Evolutionary conservation across 2,797 vertebrate species (phyloP), one percentile per base, ranked within the genome.

Genomic region (Petrocephalus schoutedeni): DNA sequence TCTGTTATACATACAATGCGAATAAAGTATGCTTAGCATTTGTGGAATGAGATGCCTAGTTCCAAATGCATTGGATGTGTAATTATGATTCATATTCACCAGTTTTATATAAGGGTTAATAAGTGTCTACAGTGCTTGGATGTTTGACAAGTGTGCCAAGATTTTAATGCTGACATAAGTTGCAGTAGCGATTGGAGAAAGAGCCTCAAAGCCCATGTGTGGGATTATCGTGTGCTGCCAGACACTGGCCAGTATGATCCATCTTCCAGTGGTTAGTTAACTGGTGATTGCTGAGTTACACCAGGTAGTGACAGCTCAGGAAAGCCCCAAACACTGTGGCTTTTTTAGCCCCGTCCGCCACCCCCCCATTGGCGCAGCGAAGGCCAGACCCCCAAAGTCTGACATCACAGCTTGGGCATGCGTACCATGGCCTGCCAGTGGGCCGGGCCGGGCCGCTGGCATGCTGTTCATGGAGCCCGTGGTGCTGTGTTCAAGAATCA

Each of bases 401-500:
- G 53, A 87, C 49, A 2, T 71, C 45, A 53, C 41, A 16, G 49
- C 64, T 86, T 9, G 21, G 45, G 41, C n/a, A 51, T 32, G 19
- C 45, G 16, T 21, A 67, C 45, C 10, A 61, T 16, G 8, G 49
- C 21, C 12, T 51, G 58, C 61, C 41, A 41, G 86, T 49, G 32
- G 19, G 41, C 45, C 41, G 12, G 16, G 32, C 41, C 2, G 19
- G 36, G 71, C 71, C 19, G n/a, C 74, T 49, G 74, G 19, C 19
- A 80, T 0, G 19, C 74, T 14, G 3, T n/a, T 80, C 36, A 80
- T 3, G 41, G 36, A 49, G 41, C 41, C 19, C 9, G 49, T 64
- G 67, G 86, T 45, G 59, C 87, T 88, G 36, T 21, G 87, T 88
- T 54, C 32, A 71, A 77, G 82, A 88, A 64, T 86, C 87, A 86